phyloP scores from a whole-genome alignment of 2,888 invertebrate genomes.

The Napeogenes inachia region DNA sequence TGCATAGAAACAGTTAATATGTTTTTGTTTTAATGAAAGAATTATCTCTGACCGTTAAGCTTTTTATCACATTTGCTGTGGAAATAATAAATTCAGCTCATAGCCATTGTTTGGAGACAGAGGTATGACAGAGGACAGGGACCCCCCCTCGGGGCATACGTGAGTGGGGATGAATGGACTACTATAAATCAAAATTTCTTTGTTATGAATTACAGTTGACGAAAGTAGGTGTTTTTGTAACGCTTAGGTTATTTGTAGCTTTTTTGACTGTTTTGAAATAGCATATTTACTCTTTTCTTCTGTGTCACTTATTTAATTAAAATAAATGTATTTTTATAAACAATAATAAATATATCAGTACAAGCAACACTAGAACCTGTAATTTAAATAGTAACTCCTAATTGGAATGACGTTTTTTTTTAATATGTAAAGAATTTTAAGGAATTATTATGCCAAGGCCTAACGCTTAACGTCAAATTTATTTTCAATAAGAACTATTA shows the following conservation, averaged over 20 bases:
- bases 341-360: too few relatives aligned
- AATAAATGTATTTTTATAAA: too few relatives aligned
- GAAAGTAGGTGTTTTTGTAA: constrained; percentile 11
- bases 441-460: too few relatives aligned
- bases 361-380: too few relatives aligned
- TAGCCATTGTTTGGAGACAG: constrained; percentile 34
- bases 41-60: background rate
- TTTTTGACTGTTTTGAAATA: constrained; percentile 1
- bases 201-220: constrained; percentile 21
- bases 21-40: too few relatives aligned
- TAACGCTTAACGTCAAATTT: too few relatives aligned
- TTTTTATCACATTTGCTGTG: constrained; percentile 8
- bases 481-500: too few relatives aligned
- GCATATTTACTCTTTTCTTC: background rate
- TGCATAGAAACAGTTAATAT: too few relatives aligned
- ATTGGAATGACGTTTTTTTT: too few relatives aligned
- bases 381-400: too few relatives aligned
- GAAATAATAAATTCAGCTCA: constrained; percentile 31
- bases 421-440: too few relatives aligned
- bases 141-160: constrained; percentile 15
- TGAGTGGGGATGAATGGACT: constrained; percentile 18
- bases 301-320: background rate
- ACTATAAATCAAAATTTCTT: constrained; percentile 22
- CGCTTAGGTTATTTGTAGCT: background rate
- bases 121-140: constrained; percentile 30